Conservation (phyloP, 2,888 invertebrate species). For the Isotomurus palustris region DNA sequence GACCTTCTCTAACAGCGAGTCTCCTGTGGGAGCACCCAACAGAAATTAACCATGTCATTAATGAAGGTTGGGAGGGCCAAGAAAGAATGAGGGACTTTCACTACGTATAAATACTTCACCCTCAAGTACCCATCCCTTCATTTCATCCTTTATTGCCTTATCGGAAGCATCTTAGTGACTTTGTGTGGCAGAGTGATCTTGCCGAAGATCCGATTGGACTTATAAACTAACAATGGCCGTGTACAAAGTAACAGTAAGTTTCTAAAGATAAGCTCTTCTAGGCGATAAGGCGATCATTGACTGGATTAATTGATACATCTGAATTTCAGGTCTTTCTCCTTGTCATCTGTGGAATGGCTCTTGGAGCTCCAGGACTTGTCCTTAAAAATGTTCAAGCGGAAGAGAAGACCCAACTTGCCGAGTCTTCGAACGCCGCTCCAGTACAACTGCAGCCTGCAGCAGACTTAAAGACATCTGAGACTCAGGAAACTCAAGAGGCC, state of each 20-base stretch:
- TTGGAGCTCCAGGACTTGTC: background rate
- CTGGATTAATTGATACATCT: background rate
- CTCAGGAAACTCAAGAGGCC: background rate
- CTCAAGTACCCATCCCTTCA: too few species aligned
- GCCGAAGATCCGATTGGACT: too few species aligned
- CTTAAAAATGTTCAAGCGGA: background rate
- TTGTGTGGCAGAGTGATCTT: background rate
- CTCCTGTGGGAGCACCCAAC: too few species aligned
- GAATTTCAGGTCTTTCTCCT: background rate
- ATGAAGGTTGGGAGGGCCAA: too few species aligned
- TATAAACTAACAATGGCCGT: constrained; percentile 3
- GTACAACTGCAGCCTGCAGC: background rate
- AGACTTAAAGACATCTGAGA: background rate
- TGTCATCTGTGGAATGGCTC: background rate
- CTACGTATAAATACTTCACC: background rate
- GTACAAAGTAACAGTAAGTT: constrained; percentile 7
- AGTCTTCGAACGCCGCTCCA: constrained; percentile 6
- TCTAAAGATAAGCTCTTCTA: background rate
- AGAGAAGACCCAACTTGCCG: background rate
- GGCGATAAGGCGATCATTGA: background rate
- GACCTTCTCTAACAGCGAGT: too few species aligned
- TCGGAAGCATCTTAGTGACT: background rate
- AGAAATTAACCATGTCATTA: too few species aligned
- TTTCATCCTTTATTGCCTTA: too few species aligned
- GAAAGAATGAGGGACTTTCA: too few species aligned